Percentiles rank a stretch among this genome's conserved stretches.
Evolutionary conservation across 2,888 invertebrate species (phyloP).

Genomic region (Trichogramma evanescens): DNA sequence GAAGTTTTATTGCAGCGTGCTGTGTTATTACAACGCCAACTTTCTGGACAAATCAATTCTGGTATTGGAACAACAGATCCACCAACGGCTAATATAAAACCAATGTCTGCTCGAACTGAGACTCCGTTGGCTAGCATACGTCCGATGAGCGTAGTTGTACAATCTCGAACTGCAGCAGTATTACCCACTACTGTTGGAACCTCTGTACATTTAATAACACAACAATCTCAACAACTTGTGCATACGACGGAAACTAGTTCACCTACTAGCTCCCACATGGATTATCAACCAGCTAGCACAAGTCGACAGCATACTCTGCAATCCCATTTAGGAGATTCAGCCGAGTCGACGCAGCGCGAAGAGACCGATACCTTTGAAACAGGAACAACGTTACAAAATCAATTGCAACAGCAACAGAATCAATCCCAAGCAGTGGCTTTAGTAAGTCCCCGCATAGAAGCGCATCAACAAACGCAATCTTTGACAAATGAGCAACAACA

Average conservation of each 20-base stretch:
- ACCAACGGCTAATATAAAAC: constrained; percentile 88
- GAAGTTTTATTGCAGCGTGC: constrained; percentile 68
- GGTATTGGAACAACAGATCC: constrained; percentile 53
- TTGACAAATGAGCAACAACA: constrained; percentile 43
- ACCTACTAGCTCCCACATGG: constrained; percentile 70
- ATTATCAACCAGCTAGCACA: constrained; percentile 80
- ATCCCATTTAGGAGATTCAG: constrained; percentile 50
- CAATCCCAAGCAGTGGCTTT: constrained; percentile 44
- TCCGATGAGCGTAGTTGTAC: constrained; percentile 71
- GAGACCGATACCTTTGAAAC: constrained; percentile 51
- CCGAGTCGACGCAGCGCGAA: constrained; percentile 53
- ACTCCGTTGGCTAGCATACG: constrained; percentile 88
- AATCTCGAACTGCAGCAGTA: constrained; percentile 67
- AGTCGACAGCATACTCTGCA: constrained; percentile 67
- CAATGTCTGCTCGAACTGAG: constrained; percentile 80
- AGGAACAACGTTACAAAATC: constrained; percentile 29
- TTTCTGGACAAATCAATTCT: constrained; percentile 56
- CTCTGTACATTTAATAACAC: constrained; percentile 41
- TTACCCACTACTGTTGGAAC: constrained; percentile 65
- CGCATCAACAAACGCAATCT: constrained; percentile 31
- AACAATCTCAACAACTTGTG: constrained; percentile 46
- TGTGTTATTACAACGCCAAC: constrained; percentile 62
- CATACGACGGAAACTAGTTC: constrained; percentile 54
- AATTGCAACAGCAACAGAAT: constrained; percentile 27
- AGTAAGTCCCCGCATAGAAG: constrained; percentile 40